Evolutionary conservation across 2,797 vertebrate species (phyloP).

Genomic region (Anas georgica): DNA sequence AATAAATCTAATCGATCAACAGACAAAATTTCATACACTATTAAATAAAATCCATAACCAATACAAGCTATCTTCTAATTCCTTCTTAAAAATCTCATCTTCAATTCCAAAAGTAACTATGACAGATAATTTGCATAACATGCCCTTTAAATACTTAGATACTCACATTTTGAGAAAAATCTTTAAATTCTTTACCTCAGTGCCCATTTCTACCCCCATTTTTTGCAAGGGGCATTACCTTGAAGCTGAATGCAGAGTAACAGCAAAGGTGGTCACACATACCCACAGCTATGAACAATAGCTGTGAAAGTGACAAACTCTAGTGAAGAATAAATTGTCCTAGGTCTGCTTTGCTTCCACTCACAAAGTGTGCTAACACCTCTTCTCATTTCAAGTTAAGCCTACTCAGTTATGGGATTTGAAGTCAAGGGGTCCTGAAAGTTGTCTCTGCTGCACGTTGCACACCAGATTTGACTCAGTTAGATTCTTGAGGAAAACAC

Average conservation of each 20-base stretch:
- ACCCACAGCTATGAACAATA: background rate
- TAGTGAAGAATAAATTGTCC: background rate
- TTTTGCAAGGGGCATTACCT: background rate
- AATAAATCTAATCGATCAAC: background rate
- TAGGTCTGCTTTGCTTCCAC: background rate
- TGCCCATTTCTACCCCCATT: background rate
- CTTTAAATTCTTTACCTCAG: background rate
- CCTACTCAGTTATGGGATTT: background rate
- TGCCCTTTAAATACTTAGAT: background rate
- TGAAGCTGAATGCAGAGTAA: background rate
- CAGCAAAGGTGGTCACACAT: background rate
- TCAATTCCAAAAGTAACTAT: background rate
- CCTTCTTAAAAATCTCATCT: background rate
- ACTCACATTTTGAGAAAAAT: background rate
- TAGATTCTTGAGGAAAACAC: background rate
- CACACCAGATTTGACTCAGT: background rate
- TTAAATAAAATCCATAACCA: background rate
- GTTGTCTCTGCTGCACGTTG: background rate
- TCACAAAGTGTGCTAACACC: background rate
- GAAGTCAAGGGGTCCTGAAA: background rate
- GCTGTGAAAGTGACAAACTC: background rate
- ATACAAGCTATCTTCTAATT: background rate
- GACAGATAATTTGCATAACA: background rate
- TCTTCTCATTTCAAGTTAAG: background rate
- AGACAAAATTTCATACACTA: background rate